A percentile compares a stretch with the other conserved stretches of the same genome.
Evolutionary conservation across 2,113 vertebrate species (phyloP).

Genomic region (Hucho hucho): DNA sequence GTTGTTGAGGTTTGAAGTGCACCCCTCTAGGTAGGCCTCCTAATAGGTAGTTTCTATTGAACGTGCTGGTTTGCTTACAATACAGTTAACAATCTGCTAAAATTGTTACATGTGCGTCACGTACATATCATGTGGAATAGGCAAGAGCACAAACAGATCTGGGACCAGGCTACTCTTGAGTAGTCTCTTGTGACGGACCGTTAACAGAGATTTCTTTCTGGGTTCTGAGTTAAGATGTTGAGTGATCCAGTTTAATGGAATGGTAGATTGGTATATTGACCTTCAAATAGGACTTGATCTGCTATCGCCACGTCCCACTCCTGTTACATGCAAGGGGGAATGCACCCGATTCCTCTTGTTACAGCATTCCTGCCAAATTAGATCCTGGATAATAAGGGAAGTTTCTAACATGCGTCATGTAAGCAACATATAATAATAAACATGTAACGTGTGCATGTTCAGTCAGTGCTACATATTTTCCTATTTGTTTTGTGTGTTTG

Average conservation of each 20-base stretch:
- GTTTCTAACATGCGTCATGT: not conserved
- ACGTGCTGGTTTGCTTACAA: not conserved
- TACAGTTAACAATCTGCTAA: not conserved
- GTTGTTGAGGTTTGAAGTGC: too few relatives aligned
- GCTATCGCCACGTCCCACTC: not conserved
- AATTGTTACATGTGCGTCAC: not conserved
- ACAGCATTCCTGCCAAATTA: not conserved
- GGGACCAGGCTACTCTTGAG: too few relatives aligned
- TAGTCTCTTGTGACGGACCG: too few relatives aligned
- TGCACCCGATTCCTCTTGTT: not conserved
- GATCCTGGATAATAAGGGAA: not conserved
- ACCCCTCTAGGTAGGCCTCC: too few relatives aligned
- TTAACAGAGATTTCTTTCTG: too few relatives aligned
- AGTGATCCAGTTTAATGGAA: too few relatives aligned
- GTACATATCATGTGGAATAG: not conserved
- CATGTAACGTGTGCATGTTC: not conserved
- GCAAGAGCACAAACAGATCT: not conserved
- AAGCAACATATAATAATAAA: not conserved
- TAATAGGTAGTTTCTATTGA: too few relatives aligned
- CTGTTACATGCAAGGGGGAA: not conserved
- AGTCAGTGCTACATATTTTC: not conserved
- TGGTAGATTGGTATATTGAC: not conserved
- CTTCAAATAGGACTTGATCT: not conserved
- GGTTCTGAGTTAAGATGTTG: too few relatives aligned
- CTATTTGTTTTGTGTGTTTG: not conserved